Conservation (phyloP, 2,888 invertebrate genomes). For the Antitype chi region DNA sequence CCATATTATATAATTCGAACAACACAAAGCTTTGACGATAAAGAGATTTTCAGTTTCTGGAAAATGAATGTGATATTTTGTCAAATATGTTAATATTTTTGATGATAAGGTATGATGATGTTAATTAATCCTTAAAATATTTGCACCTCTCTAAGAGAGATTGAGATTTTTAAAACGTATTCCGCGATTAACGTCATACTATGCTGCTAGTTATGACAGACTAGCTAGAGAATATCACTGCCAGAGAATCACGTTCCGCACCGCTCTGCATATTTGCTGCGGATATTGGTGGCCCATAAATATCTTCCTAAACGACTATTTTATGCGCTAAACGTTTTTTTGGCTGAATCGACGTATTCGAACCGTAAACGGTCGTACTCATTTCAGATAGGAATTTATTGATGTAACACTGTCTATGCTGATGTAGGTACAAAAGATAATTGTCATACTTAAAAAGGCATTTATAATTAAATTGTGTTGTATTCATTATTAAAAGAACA, state of each 20-base stretch:
- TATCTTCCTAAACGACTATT: constrained; percentile 37
- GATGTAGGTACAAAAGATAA: background rate
- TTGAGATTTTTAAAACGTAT: background rate
- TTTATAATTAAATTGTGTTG: background rate
- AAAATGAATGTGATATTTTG: background rate
- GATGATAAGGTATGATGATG: background rate
- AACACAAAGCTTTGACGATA: too few species aligned
- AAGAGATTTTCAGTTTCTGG: background rate
- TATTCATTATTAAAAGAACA: background rate
- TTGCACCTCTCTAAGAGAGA: background rate
- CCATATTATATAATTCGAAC: too few species aligned
- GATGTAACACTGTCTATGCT: background rate
- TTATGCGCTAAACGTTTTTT: constrained; percentile 43
- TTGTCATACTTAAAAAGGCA: background rate
- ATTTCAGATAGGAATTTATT: constrained; percentile 6
- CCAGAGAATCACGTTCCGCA: constrained; percentile 33
- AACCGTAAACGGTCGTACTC: constrained; percentile 4
- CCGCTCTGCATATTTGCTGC: constrained; percentile 25
- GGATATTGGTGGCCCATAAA: constrained; percentile 54
- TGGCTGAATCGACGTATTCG: constrained; percentile 6
- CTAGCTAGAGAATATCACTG: background rate
- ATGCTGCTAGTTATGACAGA: background rate
- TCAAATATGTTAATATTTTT: background rate
- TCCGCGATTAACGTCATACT: background rate
- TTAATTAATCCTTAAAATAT: background rate